Evolutionary conservation across 2,797 vertebrate species (phyloP).

Genomic region (Poeciliopsis infans): DNA sequence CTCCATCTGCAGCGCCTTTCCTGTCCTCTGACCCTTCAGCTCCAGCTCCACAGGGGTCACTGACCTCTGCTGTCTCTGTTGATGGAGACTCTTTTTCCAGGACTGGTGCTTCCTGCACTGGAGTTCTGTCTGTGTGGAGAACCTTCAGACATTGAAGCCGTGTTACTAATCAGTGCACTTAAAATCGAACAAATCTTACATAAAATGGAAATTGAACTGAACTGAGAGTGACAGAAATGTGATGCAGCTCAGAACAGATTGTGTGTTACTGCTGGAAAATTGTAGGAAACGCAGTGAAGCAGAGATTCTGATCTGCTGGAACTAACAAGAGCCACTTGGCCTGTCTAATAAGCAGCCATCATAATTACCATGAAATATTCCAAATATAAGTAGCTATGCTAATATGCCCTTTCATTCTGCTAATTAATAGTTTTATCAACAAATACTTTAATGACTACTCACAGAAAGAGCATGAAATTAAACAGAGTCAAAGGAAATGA

Average conservation of each 20-base stretch:
- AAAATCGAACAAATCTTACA: neutral
- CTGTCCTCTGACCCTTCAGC: constrained; percentile 13
- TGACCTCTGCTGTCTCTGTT: constrained; percentile 1
- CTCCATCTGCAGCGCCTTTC: neutral
- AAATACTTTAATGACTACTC: constrained; percentile 6
- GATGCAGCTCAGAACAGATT: constrained; percentile 12
- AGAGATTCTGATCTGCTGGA: constrained; percentile 44
- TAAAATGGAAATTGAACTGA: constrained; percentile 5
- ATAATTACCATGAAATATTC: constrained; percentile 32
- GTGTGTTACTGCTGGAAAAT: neutral
- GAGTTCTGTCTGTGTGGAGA: constrained; percentile 12
- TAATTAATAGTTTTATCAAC: constrained; percentile 31
- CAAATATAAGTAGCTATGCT: constrained; percentile 29
- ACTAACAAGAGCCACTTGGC: constrained; percentile 37
- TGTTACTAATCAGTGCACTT: neutral
- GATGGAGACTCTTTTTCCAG: constrained; percentile 5
- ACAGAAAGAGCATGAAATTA: neutral
- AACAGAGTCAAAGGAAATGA: neutral
- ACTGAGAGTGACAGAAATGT: constrained; percentile 12
- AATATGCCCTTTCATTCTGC: constrained; percentile 32
- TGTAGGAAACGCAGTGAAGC: constrained; percentile 30
- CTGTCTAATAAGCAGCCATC: constrained; percentile 26
- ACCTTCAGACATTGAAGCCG: constrained; percentile 33
- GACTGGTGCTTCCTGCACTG: neutral
- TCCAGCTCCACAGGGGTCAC: constrained; percentile 12